Evolutionary conservation across 2,888 invertebrate species (phyloP), one percentile per base, ranked within the genome.

Genomic region (Eurytoma californica): DNA sequence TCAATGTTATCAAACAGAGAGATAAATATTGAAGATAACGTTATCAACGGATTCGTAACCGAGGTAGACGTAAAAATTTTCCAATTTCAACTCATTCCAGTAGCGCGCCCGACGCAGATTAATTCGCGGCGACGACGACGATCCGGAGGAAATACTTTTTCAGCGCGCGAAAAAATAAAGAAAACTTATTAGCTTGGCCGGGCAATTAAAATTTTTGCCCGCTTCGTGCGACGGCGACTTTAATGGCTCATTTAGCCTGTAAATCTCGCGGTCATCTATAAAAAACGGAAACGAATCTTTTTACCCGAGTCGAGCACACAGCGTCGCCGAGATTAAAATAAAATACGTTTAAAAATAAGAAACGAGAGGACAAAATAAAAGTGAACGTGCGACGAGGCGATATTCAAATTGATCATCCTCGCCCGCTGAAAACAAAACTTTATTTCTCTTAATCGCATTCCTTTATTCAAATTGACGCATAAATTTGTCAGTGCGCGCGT

Each of bases 301-400:
- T 51, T 51, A 14, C 18, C 39, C 18, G 13, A 5, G 67, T 14
- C 69, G 39, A 18, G 20, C 58, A 20, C 18, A 69, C 20, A 3
- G 20, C 24, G 24, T 24, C 24, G 7, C 12, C 12, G 14, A 51
- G 51, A 72, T 72, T 51, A 72, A 72, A 72, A 72, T 28, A 72
- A 51, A 72, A 20, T 55, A 28, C 12, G 47, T 69, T 39, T 69
- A 69, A 69, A 69, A 69, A 69, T 58, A 69, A 57, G 47, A 60
- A 14, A 3, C 53, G 14, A 14, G 53, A n/a, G 16, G 53, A 53
- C 53, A 65, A 65, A 24, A 51, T 53, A 30, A 28, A 67, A 67
- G 28, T 53, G 20, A 67, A 67, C 53, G 13, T 14, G 18, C 13
- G 39, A 2, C 39, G 39, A 57, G 3, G 53, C n/a, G 57, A 68